Percentiles rank a stretch among this genome's conserved stretches.
Conservation (phyloP, 2,888 invertebrate species). For the Eupithecia inturbata region DNA sequence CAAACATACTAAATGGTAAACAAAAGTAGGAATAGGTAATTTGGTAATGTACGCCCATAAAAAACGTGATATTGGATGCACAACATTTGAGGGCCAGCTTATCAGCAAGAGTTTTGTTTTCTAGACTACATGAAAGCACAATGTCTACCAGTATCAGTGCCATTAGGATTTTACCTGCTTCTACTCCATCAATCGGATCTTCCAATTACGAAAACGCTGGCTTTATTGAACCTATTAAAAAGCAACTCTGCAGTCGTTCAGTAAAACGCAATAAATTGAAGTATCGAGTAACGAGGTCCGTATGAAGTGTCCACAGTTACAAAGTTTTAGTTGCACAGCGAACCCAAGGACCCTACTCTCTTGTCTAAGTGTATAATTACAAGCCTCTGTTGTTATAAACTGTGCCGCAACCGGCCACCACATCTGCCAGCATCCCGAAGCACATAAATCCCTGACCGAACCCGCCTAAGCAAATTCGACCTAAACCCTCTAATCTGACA, state of each 20-base stretch:
- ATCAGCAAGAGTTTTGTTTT: not conserved
- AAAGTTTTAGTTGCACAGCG: slow-evolving; percentile 27
- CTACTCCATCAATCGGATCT: not conserved
- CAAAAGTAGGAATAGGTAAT: not conserved
- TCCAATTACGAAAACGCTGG: slow-evolving; percentile 5
- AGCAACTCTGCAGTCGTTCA: not conserved
- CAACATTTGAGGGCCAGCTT: not conserved
- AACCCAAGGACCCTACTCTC: slow-evolving; percentile 52
- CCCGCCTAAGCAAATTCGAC: slow-evolving; percentile 71
- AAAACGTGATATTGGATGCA: not conserved
- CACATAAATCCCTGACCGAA: slow-evolving; percentile 73
- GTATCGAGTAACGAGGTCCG: slow-evolving; percentile 27
- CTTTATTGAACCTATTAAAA: slow-evolving; percentile 2
- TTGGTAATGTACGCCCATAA: not conserved
- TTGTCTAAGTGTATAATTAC: slow-evolving; percentile 75
- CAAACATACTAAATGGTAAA: not conserved
- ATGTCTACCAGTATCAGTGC: not conserved
- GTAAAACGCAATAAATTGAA: slow-evolving; percentile 22
- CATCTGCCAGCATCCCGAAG: slow-evolving; percentile 60
- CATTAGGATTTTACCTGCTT: not conserved
- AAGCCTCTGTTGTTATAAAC: slow-evolving; percentile 75
- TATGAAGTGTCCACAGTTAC: slow-evolving; percentile 21
- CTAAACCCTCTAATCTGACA: slow-evolving; percentile 71
- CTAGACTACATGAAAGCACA: not conserved
- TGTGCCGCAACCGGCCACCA: slow-evolving; percentile 65